Base-by-base conservation (phyloP, 2,888 invertebrate genomes). In the Blera fallax region DNA sequence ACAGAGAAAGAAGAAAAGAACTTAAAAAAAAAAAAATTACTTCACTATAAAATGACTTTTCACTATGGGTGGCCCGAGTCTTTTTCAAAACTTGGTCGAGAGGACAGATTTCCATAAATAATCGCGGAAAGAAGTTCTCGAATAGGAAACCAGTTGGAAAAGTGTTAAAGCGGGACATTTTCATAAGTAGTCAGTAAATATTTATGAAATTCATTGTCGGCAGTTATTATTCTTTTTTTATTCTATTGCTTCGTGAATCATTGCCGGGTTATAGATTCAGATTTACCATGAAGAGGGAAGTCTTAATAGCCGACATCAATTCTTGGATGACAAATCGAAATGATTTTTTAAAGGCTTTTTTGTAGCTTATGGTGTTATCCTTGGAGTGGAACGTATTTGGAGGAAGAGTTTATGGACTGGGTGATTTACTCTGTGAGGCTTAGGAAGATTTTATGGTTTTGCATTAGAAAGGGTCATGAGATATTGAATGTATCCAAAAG, bases 161-260 rank as follows among this genome's bases (percentile, higher is more conserved):
- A 77, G 73, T 69, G 73, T 74, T 84, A 84, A 78, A 73, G 48
- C 58, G 69, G 74, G 62, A 74, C 62, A 73, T 79, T 84, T 79
- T 70, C 69, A 52, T 64, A 84, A 69, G 50, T 45, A 79, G 73
- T 84, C 72, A 72, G 83, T 84, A 69, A 84, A 84, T 84, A 84
- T 84, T 84, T 84, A 84, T 84, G 83, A 74, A 79, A 74, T 84
- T 79, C 73, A 74, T 27, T 69, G 37, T 56, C 48, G 60, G 48
- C 40, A 40, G 67, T 60, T 52, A 62, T 34, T 50, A 52, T 56
- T 52, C 29, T 24, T 29, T 48, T 64, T n/a, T 52, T 45, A 16
- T 52, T 37, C 4, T 37, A 6, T 10, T 37, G 50, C 29, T 14
- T 52, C 27, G 16, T 18, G 52, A 69, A 62, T 69, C 32, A 40